These are phyloP conservation scores for Coreius guichenoti DNA, from an alignment of 2,797 vertebrate genomes.

Conservation along the genomic window DNA sequence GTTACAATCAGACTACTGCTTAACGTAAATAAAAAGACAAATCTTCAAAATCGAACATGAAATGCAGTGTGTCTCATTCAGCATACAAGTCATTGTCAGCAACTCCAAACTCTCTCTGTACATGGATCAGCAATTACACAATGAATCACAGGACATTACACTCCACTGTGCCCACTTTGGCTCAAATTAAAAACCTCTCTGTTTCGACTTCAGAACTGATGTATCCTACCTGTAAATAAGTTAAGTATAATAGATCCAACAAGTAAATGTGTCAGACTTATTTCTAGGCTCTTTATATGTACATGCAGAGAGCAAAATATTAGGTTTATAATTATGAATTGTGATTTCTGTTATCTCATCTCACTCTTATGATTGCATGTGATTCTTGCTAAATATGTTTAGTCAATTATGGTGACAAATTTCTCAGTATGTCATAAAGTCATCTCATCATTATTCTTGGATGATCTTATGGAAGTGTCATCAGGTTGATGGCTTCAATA, in stretches of 20 bases:
- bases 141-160: conserved; percentile 50
- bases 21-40: neutral
- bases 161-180: conserved; percentile 19
- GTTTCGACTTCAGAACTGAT: conserved; percentile 22
- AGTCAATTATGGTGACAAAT: neutral
- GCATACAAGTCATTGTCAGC: conserved; percentile 10
- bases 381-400: conserved; percentile 15
- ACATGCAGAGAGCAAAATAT: neutral
- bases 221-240: conserved; percentile 29
- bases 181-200: conserved; percentile 50
- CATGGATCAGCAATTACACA: conserved; percentile 49
- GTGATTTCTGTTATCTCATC: neutral
- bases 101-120: conserved; percentile 36
- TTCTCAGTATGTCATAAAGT: neutral
- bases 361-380: neutral
- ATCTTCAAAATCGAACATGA: neutral
- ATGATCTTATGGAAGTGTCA: conserved; percentile 26
- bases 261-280: conserved; percentile 21
- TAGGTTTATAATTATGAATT: neutral
- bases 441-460: conserved; percentile 16
- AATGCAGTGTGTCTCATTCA: neutral
- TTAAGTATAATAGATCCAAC: conserved; percentile 27
- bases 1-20: neutral
- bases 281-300: neutral
- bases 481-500: conserved; percentile 22